Evolutionary conservation across 2,888 invertebrate genomes (phyloP).

Genomic region (Scotopteryx bipunctaria): DNA sequence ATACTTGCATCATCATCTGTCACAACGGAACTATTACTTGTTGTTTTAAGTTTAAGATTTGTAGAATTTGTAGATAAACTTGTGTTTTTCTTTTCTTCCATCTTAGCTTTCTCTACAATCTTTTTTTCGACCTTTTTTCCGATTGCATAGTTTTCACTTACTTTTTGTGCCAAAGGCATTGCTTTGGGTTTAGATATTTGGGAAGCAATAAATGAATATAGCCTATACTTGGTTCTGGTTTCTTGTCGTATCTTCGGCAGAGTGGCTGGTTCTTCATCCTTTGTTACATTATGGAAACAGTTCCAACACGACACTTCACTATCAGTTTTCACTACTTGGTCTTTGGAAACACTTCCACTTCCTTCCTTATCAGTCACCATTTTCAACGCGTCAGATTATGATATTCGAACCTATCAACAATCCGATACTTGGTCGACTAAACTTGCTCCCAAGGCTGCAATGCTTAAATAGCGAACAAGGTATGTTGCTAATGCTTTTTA

Average conservation of each 20-base stretch:
- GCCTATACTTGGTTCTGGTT: constrained; percentile 61
- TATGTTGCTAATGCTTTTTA: constrained; percentile 58
- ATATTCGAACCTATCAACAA: constrained; percentile 25
- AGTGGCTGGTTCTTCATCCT: constrained; percentile 46
- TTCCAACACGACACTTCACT: constrained; percentile 68
- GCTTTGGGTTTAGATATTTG: constrained; percentile 66
- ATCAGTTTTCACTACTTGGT: constrained; percentile 40
- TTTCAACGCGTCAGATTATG: constrained; percentile 11
- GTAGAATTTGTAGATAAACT: neutral
- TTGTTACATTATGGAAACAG: constrained; percentile 58
- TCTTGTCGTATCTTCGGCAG: constrained; percentile 59
- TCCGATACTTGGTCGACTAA: constrained; percentile 51
- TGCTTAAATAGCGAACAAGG: constrained; percentile 58
- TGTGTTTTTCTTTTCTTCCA: constrained; percentile 10
- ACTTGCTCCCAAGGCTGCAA: constrained; percentile 43
- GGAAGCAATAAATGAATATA: constrained; percentile 66
- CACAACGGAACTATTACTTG: constrained; percentile 16
- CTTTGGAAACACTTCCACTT: constrained; percentile 37
- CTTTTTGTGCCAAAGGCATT: constrained; percentile 67
- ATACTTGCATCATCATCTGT: constrained; percentile 22
- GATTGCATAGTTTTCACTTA: constrained; percentile 60
- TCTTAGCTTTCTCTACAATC: constrained; percentile 43
- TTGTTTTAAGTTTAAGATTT: neutral
- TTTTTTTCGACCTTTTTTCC: constrained; percentile 64
- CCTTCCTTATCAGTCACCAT: constrained; percentile 40